Evolutionary conservation across 2,113 vertebrate species (phyloP).

Genomic region (Leucoraja erinaceus): DNA sequence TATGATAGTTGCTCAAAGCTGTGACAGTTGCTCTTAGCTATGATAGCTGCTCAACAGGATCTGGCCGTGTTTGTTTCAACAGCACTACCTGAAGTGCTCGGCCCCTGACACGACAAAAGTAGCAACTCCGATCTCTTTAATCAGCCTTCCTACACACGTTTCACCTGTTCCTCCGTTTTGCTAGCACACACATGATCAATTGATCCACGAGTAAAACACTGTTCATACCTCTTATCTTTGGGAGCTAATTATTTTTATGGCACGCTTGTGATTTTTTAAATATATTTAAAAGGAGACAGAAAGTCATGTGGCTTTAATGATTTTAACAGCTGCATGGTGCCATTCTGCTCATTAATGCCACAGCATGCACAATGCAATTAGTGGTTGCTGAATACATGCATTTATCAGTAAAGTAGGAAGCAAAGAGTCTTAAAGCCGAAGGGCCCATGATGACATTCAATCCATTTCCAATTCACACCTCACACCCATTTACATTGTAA

Average conservation of each 20-base stretch:
- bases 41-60: background rate
- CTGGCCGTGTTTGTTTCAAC: background rate
- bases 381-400: background rate
- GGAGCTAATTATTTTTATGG: conserved; percentile 25
- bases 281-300: background rate
- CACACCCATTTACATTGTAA: background rate
- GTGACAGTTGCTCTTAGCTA: too few relatives aligned
- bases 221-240: conserved; percentile 5
- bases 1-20: too few relatives aligned
- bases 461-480: background rate
- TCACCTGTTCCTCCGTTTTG: background rate
- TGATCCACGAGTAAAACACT: background rate
- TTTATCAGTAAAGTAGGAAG: background rate
- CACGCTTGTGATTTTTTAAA: background rate
- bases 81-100: background rate
- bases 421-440: conserved; percentile 12
- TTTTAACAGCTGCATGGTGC: conserved; percentile 26
- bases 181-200: background rate
- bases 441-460: background rate
- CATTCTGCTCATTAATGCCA: conserved; percentile 28
- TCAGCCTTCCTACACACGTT: background rate
- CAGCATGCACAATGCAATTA: conserved; percentile 9
- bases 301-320: conserved; percentile 22
- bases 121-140: background rate
- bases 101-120: background rate